These are phyloP conservation scores for Dendrocincla tyrannina DNA, from an alignment of 2,797 vertebrate species.

Conservation along the genomic window DNA sequence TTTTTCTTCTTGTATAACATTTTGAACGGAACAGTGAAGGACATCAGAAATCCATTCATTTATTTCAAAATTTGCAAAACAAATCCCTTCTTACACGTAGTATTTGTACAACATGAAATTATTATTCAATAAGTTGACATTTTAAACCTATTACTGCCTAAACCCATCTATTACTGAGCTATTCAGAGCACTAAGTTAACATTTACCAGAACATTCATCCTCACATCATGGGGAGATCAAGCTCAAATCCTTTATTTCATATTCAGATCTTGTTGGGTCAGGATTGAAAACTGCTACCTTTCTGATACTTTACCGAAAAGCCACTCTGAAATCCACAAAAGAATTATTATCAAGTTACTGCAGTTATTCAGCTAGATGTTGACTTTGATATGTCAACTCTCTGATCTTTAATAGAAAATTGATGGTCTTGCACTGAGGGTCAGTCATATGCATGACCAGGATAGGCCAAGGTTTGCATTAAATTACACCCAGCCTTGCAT, in stretches of 20 bases:
- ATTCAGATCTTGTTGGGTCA: slow-evolving; percentile 86
- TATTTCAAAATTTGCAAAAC: slow-evolving; percentile 86
- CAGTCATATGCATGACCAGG: slow-evolving; percentile 79
- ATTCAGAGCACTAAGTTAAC: slow-evolving; percentile 89
- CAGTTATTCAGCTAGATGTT: slow-evolving; percentile 84
- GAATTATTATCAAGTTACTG: slow-evolving; percentile 84
- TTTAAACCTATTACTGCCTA: slow-evolving; percentile 86
- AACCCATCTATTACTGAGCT: slow-evolving; percentile 89
- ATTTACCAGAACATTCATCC: slow-evolving; percentile 92
- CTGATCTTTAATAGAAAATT: slow-evolving; percentile 91
- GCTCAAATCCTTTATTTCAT: slow-evolving; percentile 90
- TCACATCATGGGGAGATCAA: slow-evolving; percentile 90
- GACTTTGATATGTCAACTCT: slow-evolving; percentile 94
- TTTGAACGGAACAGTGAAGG: slow-evolving; percentile 77
- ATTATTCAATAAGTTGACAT: slow-evolving; percentile 92
- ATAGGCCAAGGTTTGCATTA: slow-evolving; percentile 89
- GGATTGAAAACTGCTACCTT: slow-evolving; percentile 87
- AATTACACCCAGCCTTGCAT: slow-evolving; percentile 83
- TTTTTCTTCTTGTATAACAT: slow-evolving; percentile 70
- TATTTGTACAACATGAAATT: slow-evolving; percentile 86
- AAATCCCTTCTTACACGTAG: slow-evolving; percentile 83
- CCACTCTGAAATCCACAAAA: slow-evolving; percentile 81
- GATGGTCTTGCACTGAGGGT: slow-evolving; percentile 89
- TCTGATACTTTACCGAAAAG: slow-evolving; percentile 85
- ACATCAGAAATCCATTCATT: slow-evolving; percentile 81